A percentile compares a stretch with the other conserved stretches of the same genome.
phyloP scores from a whole-genome alignment of 2,888 invertebrate species.

The Acanthosepion esculentum region DNA sequence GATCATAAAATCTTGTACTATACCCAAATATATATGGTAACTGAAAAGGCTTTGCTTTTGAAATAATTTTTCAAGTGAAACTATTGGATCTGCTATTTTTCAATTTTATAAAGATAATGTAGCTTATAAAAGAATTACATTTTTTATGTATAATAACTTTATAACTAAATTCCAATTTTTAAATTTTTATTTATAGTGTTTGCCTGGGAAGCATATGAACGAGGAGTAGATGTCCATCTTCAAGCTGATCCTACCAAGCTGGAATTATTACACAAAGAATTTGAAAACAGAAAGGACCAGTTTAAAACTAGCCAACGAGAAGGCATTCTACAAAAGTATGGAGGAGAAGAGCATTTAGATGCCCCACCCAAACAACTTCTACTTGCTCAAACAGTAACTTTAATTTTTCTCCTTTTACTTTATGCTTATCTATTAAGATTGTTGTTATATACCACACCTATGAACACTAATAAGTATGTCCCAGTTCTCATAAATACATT shows the following conservation, averaged over 20 bases:
- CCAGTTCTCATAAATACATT: too few relatives aligned
- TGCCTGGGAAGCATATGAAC: conserved; percentile 96
- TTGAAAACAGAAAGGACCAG: conserved; percentile 90
- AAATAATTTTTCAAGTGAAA: too few relatives aligned
- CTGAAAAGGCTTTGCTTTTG: too few relatives aligned
- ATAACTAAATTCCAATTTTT: neutral
- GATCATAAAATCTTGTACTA: too few relatives aligned
- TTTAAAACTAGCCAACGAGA: conserved; percentile 88
- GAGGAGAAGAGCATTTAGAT: conserved; percentile 90
- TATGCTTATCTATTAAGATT: neutral
- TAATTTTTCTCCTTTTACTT: neutral
- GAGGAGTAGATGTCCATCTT: conserved; percentile 77
- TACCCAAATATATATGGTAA: too few relatives aligned
- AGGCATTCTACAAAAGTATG: conserved; percentile 92
- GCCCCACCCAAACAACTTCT: conserved; percentile 91
- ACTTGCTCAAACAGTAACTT: conserved; percentile 86
- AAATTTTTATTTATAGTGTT: conserved; percentile 79
- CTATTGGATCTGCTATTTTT: too few relatives aligned
- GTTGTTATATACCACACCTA: too few relatives aligned
- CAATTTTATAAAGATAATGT: too few relatives aligned
- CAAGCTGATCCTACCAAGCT: conserved; percentile 98
- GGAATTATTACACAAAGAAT: conserved; percentile 91
- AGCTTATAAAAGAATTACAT: too few relatives aligned
- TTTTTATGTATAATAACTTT: too few relatives aligned
- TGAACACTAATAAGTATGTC: too few relatives aligned